A percentile compares a stretch with the other conserved stretches of the same genome.
Conservation (phyloP, 2,797 vertebrate species). For the Gymnopithys bicolor region DNA sequence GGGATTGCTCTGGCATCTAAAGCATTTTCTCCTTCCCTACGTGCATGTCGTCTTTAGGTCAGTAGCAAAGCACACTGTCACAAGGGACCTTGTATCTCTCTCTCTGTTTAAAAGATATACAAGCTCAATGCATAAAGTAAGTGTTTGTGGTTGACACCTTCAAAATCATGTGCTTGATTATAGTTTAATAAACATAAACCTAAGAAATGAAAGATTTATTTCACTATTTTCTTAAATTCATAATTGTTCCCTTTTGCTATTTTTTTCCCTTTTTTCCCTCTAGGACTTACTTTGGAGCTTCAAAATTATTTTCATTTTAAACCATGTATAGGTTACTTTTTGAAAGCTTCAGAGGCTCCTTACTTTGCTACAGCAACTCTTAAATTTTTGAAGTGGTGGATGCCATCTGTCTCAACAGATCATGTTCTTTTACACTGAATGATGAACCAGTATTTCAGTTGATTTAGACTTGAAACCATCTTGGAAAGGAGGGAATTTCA, state of each 20-base stretch:
- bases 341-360: constrained; percentile 2
- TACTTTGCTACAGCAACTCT: background rate
- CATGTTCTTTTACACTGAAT: constrained; percentile 62
- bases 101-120: background rate
- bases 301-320: background rate
- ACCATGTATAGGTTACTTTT: background rate
- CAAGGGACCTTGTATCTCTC: background rate
- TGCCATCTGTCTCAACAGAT: constrained; percentile 67
- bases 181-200: background rate
- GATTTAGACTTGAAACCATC: constrained; percentile 38
- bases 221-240: background rate
- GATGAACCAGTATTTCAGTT: constrained; percentile 6
- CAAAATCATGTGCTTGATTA: background rate
- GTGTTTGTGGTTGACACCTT: background rate
- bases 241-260: background rate
- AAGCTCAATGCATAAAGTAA: background rate
- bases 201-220: background rate
- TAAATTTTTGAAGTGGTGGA: constrained; percentile 38
- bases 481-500: constrained; percentile 57
- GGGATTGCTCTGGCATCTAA: background rate
- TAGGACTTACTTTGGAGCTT: background rate
- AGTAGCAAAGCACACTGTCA: background rate
- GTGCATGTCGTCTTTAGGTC: background rate
- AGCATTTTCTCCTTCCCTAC: background rate
- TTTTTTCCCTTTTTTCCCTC: background rate